Evolutionary conservation across 2,797 vertebrate genomes (phyloP).

Genomic region (Crenuchus spilurus): DNA sequence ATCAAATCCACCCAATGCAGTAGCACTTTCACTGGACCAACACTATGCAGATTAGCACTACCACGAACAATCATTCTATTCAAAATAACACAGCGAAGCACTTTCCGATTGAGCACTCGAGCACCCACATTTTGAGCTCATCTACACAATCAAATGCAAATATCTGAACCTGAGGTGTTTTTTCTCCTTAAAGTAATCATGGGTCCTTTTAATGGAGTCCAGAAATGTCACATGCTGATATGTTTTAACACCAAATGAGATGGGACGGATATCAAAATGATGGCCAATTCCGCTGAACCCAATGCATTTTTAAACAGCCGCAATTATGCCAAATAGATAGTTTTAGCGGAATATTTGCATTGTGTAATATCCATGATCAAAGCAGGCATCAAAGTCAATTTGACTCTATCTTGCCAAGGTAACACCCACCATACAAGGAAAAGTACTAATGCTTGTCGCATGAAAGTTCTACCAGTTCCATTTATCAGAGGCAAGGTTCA

Average conservation of each 20-base stretch:
- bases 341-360: constrained; percentile 80
- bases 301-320: constrained; percentile 82
- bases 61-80: constrained; percentile 44
- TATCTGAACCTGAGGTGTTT: constrained; percentile 72
- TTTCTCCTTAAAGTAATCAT: constrained; percentile 80
- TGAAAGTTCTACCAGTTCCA: constrained; percentile 67
- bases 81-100: constrained; percentile 54
- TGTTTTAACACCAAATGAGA: constrained; percentile 83
- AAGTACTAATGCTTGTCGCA: constrained; percentile 63
- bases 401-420: constrained; percentile 70
- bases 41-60: constrained; percentile 48
- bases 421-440: constrained; percentile 67
- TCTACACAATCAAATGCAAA: constrained; percentile 79
- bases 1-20: background rate
- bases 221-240: constrained; percentile 80
- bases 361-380: constrained; percentile 77
- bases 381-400: constrained; percentile 80
- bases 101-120: constrained; percentile 71
- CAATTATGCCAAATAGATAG: constrained; percentile 80
- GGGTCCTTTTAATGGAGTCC: constrained; percentile 80
- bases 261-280: constrained; percentile 78
- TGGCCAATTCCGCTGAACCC: constrained; percentile 62
- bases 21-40: constrained; percentile 1
- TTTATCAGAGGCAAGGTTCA: constrained; percentile 70
- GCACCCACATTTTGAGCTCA: constrained; percentile 47